Base-by-base conservation (phyloP, 2,113 vertebrate species). In the Clarias batrachus region DNA sequence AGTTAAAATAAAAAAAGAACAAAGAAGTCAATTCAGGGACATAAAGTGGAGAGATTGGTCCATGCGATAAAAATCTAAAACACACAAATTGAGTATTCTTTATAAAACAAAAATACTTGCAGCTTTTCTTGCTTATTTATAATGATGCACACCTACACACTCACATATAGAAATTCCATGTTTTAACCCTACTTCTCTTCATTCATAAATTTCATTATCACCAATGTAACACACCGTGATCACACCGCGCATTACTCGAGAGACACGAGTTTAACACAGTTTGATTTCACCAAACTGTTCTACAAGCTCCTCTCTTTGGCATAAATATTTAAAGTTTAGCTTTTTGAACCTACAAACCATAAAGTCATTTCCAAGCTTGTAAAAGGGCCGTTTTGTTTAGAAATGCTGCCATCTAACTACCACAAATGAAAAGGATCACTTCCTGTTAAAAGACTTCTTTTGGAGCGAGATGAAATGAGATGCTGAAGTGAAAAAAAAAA, bases 371-470 rank as follows among this genome's bases (percentile, higher is more conserved):
- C 81, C 65, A 16, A 91, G 89, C 84, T 56, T 76, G 7, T 82
- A 89, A 87, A 80, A 89, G 56, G 17, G 80, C 79, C 4, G 13
- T 25, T 78, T 87, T 57, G 71, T 70, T 87, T 76, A 79, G 85
- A 88, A 86, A 83, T 83, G 33, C 84, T 85, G 85, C 87, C 88
- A 90, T 74, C 59, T 66, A 88, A 82, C 66, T 30, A 37, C 80
- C 84, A 70, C 66, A 82, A 27, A 84, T 60, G 86, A 90, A 88
- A 87, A 68, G 59, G 68, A 89, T 82, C 10, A 86, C 81, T 86
- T 89, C 63, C 86, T 83, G 63, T 57, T 54, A 57, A 76, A 48
- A 78, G 71, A 73, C 9, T 78, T 19, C n/a, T 30, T 70, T 52
- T 73, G 66, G 87, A 76, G 68, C 25, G 76, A 89, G 66, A 68